A percentile compares a stretch with the other conserved stretches of the same genome.
Evolutionary conservation across 2,797 vertebrate genomes (phyloP).

Genomic region (Serranus cabrilla): DNA sequence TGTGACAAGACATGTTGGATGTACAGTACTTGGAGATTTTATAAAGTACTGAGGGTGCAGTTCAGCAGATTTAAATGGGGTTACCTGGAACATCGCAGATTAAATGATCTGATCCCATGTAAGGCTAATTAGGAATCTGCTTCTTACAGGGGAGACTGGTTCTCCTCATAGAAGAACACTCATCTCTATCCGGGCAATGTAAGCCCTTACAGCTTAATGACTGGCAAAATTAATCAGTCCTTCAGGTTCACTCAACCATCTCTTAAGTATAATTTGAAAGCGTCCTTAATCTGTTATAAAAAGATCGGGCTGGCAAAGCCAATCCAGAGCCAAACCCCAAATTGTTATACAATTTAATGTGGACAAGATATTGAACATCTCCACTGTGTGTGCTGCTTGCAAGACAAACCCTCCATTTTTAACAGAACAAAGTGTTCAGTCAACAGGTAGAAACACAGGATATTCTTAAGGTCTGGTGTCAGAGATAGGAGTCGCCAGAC

Average conservation of each 20-base stretch:
- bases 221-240: slow-evolving; percentile 62
- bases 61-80: slow-evolving; percentile 76
- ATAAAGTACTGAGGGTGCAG: slow-evolving; percentile 65
- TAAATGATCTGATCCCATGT: slow-evolving; percentile 74
- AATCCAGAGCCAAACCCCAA: not conserved
- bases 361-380: not conserved
- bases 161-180: slow-evolving; percentile 48
- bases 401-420: not conserved
- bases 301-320: slow-evolving; percentile 28
- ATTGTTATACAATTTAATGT: slow-evolving; percentile 8
- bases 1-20: slow-evolving; percentile 46
- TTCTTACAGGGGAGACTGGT: slow-evolving; percentile 53
- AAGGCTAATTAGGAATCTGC: slow-evolving; percentile 74
- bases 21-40: slow-evolving; percentile 62
- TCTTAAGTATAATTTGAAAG: slow-evolving; percentile 56
- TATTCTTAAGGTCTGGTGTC: not conserved
- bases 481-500: not conserved
- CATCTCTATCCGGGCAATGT: slow-evolving; percentile 42
- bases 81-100: slow-evolving; percentile 78
- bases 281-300: slow-evolving; percentile 44
- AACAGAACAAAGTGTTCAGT: not conserved
- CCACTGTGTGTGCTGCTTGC: not conserved
- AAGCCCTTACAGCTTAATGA: slow-evolving; percentile 64
- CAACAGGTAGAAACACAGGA: not conserved
- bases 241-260: slow-evolving; percentile 51